Evolutionary conservation across 2,888 invertebrate species (phyloP), one percentile per base, ranked within the genome.

Genomic region (Chesias legatella): DNA sequence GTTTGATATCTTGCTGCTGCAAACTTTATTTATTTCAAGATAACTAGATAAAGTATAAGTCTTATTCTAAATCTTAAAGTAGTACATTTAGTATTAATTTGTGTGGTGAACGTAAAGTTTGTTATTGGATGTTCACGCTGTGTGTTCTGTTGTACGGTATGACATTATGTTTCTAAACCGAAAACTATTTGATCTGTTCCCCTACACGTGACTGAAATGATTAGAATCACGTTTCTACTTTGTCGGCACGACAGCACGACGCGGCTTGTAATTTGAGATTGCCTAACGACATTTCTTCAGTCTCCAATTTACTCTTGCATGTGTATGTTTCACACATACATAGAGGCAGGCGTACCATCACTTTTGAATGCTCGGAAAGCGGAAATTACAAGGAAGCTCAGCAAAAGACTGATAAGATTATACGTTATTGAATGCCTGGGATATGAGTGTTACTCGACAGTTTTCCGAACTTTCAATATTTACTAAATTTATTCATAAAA

Each of bases 191-290:
- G 13, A 2, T 17, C 5, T 17, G 2, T 17, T 17, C 13, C 20
- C 10, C 6, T 17, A 33, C 32, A 33, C 28, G 32, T 36, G 29
- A 29, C 32, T 28, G 13, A 33, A 25, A 30, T 33, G 33, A 33
- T 37, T 37, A 23, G 36, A 20, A 43, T 29, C 25, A 13, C 33
- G 35, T 29, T 29, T 22, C 26, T 23, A 26, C 20, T 17, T 26
- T 23, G 8, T 13, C 25, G 25, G 20, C 22, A n/a, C n/a, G n/a
- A n/a, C n/a, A n/a, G 13, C 24, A 27, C 17, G 22, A 27, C 34
- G 34, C 21, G 30, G 37, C 37, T 44, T 47, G 38, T 47, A 42
- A 44, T 47, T 51, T 35, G 35, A 44, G 38, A 47, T 43, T 36
- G 20, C 36, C 39, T 37, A 22, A 31, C 32, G 21, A n/a, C n/a